Conservation (phyloP, 2,113 vertebrate genomes). For the Eublepharis macularius region DNA sequence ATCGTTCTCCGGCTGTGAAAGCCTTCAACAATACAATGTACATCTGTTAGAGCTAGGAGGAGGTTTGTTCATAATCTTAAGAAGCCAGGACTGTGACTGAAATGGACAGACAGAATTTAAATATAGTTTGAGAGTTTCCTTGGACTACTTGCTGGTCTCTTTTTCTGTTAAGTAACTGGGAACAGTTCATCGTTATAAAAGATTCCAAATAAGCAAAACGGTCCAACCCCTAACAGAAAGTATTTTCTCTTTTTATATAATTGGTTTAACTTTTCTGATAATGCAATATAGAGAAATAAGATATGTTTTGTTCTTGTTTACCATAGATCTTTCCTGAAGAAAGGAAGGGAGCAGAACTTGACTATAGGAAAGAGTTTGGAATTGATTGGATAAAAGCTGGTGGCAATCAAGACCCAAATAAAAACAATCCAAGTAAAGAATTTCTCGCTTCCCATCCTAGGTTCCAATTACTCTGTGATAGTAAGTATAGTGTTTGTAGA, state of each 20-base stretch:
- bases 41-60: not conserved
- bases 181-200: too few species aligned
- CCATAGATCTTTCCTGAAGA: conserved; percentile 81
- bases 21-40: too few species aligned
- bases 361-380: conserved; percentile 92
- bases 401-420: conserved; percentile 75
- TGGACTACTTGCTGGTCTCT: too few species aligned
- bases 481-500: conserved; percentile 72
- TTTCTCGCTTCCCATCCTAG: conserved; percentile 86
- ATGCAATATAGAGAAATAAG: not conserved
- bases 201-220: too few species aligned
- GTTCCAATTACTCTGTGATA: conserved; percentile 82
- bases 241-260: not conserved
- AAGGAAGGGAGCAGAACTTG: conserved; percentile 89
- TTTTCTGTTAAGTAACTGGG: too few species aligned
- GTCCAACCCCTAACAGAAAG: not conserved
- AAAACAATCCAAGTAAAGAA: conserved; percentile 71
- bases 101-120: not conserved
- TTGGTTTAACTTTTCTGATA: not conserved
- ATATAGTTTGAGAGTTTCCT: not conserved
- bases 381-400: conserved; percentile 86
- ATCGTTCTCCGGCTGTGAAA: too few species aligned
- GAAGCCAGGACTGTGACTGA: not conserved
- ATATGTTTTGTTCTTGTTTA: not conserved
- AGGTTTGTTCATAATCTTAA: not conserved